phyloP scores from a whole-genome alignment of 1,140 invertebrate species.

The Cotesia chilonis region DNA sequence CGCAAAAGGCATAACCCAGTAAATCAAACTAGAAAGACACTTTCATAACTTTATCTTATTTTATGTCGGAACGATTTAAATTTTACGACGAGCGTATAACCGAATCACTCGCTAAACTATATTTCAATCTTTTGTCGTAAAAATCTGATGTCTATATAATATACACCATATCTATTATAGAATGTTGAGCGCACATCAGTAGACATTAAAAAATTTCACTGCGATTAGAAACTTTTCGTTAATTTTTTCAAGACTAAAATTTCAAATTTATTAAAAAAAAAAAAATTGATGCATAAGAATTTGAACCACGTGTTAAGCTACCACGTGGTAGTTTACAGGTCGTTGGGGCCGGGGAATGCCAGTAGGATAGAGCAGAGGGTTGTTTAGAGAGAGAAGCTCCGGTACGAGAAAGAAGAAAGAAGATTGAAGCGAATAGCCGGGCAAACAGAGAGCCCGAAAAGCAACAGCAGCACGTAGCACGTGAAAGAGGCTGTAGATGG shows the following conservation, averaged over 20 bases:
- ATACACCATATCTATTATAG: background rate
- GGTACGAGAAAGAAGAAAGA: background rate
- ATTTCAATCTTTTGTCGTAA: background rate
- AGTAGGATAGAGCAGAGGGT: too few relatives aligned
- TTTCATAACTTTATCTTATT: conserved; percentile 12
- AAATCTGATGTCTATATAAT: background rate
- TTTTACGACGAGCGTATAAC: conserved; percentile 7
- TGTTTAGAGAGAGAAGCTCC: background rate
- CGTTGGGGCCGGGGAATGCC: too few relatives aligned
- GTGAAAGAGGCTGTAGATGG: conserved; percentile 20
- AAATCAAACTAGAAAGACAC: background rate
- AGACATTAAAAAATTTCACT: too few relatives aligned
- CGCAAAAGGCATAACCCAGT: too few relatives aligned
- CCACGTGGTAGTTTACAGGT: too few relatives aligned
- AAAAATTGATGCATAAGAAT: too few relatives aligned
- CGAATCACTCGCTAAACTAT: conserved; percentile 6
- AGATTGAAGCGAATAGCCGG: background rate
- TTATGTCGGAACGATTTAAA: conserved; percentile 11
- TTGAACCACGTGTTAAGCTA: too few relatives aligned
- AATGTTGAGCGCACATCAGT: background rate
- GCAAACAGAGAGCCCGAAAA: background rate
- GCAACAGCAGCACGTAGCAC: background rate
- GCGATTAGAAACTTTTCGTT: too few relatives aligned
- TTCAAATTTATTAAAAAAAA: too few relatives aligned
- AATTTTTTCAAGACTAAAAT: too few relatives aligned